These are phyloP conservation scores for Steromphala cineraria DNA, from an alignment of 2,888 invertebrate species.

Conservation along the genomic window DNA sequence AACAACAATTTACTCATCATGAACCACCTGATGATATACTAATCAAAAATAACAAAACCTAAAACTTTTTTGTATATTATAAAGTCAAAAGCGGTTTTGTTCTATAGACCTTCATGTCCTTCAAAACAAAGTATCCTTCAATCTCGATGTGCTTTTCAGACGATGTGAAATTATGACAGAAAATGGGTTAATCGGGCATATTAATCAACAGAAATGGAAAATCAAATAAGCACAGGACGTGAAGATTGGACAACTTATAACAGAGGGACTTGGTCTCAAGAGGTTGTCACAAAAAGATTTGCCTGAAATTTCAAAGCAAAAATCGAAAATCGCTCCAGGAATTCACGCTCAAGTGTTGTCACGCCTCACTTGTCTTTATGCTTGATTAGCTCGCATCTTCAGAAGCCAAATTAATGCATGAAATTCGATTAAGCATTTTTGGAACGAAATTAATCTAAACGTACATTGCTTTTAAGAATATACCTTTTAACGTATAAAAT, in stretches of 20 bases:
- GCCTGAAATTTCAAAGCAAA: conserved; percentile 9
- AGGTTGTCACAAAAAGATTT: conserved; percentile 7
- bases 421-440: not conserved
- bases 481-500: too few species aligned
- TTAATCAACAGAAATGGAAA: conserved; percentile 10
- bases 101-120: too few species aligned
- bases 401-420: conserved; percentile 9
- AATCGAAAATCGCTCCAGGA: not conserved
- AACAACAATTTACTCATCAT: too few species aligned
- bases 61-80: too few species aligned
- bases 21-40: too few species aligned
- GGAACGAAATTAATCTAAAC: too few species aligned
- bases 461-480: too few species aligned
- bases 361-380: not conserved
- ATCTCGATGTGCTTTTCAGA: not conserved
- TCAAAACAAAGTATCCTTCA: too few species aligned
- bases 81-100: too few species aligned
- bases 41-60: too few species aligned
- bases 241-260: not conserved
- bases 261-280: not conserved
- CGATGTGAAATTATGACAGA: not conserved
- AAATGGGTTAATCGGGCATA: not conserved
- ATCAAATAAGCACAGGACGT: conserved; percentile 3
- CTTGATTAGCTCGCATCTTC: not conserved
- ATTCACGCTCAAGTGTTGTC: not conserved